phyloP scores from a whole-genome alignment of 1,140 invertebrate species.

The Tetragonula clypearis region DNA sequence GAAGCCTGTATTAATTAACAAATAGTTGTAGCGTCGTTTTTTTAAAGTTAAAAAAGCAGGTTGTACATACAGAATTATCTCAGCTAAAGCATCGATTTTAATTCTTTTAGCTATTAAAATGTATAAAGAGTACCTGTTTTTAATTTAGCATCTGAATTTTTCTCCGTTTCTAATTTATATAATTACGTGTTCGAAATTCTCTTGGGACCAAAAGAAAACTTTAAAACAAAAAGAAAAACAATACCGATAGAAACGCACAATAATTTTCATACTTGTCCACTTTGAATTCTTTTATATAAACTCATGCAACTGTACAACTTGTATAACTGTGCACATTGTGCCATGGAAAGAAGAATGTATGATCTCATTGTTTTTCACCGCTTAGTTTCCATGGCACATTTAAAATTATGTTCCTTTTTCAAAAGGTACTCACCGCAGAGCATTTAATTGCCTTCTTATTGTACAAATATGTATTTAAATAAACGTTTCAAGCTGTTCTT shows the following conservation, averaged over 20 bases:
- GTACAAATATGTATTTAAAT: constrained; percentile 36
- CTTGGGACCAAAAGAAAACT: constrained; percentile 13
- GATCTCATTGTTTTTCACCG: not conserved
- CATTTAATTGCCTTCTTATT: constrained; percentile 15
- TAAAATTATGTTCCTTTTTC: constrained; percentile 12
- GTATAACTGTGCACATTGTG: not conserved
- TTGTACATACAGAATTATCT: constrained; percentile 35
- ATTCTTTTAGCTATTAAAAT: not conserved
- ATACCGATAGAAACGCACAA: not conserved
- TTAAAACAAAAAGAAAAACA: not conserved
- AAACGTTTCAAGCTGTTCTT: constrained; percentile 38
- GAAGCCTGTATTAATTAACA: not conserved
- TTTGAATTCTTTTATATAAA: not conserved
- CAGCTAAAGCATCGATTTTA: constrained; percentile 2
- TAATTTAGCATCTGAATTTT: not conserved
- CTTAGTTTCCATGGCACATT: not conserved
- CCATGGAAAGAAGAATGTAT: not conserved
- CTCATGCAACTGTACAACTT: not conserved
- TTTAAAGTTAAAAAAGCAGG: not conserved
- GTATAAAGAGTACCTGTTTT: not conserved
- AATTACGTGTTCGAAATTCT: constrained; percentile 6
- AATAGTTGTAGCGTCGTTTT: not conserved
- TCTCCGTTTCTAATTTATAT: constrained; percentile 19
- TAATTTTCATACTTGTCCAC: not conserved
- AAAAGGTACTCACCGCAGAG: not conserved